Base-by-base conservation (phyloP, 1,140 invertebrate species). In the Meloidogyne chitwoodi region DNA sequence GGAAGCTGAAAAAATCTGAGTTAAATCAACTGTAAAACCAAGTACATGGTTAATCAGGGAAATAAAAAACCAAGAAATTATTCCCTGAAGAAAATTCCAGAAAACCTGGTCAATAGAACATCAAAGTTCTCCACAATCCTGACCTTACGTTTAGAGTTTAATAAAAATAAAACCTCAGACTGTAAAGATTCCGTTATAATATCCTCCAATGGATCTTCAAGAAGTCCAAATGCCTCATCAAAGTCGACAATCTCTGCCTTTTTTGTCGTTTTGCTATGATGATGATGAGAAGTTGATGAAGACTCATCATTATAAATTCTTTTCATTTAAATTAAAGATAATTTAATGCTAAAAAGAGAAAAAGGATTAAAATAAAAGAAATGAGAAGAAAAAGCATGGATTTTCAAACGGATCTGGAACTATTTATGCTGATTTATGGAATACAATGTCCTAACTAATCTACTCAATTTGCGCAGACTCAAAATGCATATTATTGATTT, bases 171-270 rank as follows among this genome's bases (percentile, higher is more conserved):
- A 26, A 70, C 68, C 61, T 70, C 68, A 29, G 44, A 24, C 2
- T 27, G 26, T n/a, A 77, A 16, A 1, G 27, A 1, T 65, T 64
- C 62, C 12, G 34, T 26, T 12, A 29, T 11, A 38, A 38, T 24
- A 67, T 74, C 62, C 14, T 64, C 56, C n/a, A 34, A 16, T 19
- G 77, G 65, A 79, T 78, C 77, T 10, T 78, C 77, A 24, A 78
- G 66, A 19, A 78, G 64, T 19, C 64, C 62, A 29, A 78, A 78
- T n/a, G 77, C 77, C 12, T 62, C 77, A 41, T 78, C 74, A 71
- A 78, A 78, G 48, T 78, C 77, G 10, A 77, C 74, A 27, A 63
- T 68, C 10, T 66, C 64, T 5, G 64, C 64, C 31, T 16, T 34
- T 4, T 75, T 75, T 5, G 29, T 75, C 14, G 16, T 16, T 41